Conservation (phyloP, 2,797 vertebrate species). For the Anas acuta region DNA sequence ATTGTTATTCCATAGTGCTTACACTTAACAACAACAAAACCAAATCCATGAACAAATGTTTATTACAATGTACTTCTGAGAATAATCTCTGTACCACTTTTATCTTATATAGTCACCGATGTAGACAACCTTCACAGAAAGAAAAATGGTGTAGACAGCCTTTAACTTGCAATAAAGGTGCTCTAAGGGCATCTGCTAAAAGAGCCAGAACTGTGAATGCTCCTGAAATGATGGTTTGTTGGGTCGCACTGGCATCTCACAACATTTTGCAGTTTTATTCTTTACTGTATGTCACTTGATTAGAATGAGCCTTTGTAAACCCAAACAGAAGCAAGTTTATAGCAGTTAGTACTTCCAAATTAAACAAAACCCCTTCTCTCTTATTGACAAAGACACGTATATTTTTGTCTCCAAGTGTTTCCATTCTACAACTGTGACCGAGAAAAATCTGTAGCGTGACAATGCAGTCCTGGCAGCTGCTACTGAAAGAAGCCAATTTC, state of each 20-base stretch:
- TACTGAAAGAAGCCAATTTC: background rate
- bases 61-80: background rate
- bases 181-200: background rate
- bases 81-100: background rate
- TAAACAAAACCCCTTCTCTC: background rate
- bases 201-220: background rate
- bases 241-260: background rate
- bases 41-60: background rate
- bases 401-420: slow-evolving; percentile 40
- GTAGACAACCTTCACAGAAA: background rate
- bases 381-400: background rate
- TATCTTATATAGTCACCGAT: background rate
- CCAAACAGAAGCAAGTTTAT: background rate
- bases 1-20: background rate
- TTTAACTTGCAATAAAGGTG: background rate
- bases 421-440: background rate
- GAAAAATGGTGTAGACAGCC: background rate
- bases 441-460: slow-evolving; percentile 3
- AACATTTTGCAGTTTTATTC: background rate
- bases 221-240: background rate
- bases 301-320: slow-evolving; percentile 15
- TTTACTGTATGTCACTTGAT: background rate
- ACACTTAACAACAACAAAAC: background rate
- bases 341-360: background rate
- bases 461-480: background rate